Base-by-base conservation (phyloP, 2,888 invertebrate genomes). In the Lycaena phlaeas region DNA sequence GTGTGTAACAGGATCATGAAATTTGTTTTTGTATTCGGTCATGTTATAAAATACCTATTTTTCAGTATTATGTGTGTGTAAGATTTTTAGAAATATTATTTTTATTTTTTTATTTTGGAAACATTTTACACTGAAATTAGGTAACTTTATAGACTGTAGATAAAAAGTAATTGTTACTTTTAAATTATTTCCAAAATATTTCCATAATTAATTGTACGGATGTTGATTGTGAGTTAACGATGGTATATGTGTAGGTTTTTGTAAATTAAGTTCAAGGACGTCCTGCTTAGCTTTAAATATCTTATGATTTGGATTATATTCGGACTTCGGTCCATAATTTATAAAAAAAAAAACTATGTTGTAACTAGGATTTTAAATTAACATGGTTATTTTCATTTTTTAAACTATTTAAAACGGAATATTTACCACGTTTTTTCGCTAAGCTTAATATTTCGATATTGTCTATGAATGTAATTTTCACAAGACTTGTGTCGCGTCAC, bases 211-310 rank as follows among this genome's bases (percentile, higher is more conserved):
- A 69, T 63, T 62, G 58, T 62, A 59, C 57, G 65, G 56, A 63
- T 68, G 63, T 59, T 59, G 54, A 57, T 58, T 46, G 56, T 56
- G 57, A 52, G 53, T 56, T 58, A 57, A 57, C 53, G 50, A 54
- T 30, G 38, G 25, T 43, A 38, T 56, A 56, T 61, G 61, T 62
- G 57, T 64, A 65, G 63, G 60, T 64, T 51, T 55, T 56, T 57
- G 63, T 56, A 62, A 63, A 60, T 41, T 57, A 50, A 62, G 59
- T 68, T 60, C 66, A 57, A 68, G 66, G 68, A 64, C 74, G 77
- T 79, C 77, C 76, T 69, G 72, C 65, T 68, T 73, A 81, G 81
- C 81, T 81, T 79, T 81, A 81, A 79, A 72, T 76, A 70, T 62
- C 67, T 65, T 66, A 66, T 67, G 62, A 54, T 52, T 57, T 51